These are phyloP conservation scores for Poecilia wingei DNA, from an alignment of 2,797 vertebrate genomes.

Conservation along the genomic window DNA sequence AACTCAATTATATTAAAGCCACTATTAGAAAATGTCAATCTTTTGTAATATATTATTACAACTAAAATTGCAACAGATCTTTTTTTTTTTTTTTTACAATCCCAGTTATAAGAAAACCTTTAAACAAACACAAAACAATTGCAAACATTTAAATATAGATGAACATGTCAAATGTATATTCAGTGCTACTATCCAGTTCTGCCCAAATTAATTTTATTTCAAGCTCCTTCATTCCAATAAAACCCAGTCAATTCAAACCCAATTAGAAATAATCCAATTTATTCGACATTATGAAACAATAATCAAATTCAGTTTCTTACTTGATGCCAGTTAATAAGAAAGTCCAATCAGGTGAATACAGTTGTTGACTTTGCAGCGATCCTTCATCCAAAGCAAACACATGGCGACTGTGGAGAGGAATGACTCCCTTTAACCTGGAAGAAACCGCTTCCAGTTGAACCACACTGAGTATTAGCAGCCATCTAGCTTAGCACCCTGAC, in stretches of 20 bases:
- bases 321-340: background rate
- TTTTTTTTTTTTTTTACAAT: background rate
- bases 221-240: background rate
- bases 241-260: background rate
- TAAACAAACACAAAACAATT: background rate
- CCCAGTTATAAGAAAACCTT: background rate
- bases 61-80: background rate
- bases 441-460: background rate
- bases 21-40: background rate
- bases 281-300: background rate
- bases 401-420: background rate
- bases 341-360: background rate
- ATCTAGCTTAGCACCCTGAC: no score
- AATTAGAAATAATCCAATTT: background rate
- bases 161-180: background rate
- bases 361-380: background rate
- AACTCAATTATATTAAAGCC: background rate
- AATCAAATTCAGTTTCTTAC: background rate
- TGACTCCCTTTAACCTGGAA: background rate
- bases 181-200: background rate
- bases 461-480: background rate
- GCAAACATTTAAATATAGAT: background rate
- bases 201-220: background rate
- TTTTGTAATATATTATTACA: background rate
- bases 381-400: background rate